These are phyloP conservation scores for Coccyzus lansbergi DNA, from an alignment of 2,797 vertebrate genomes.

Conservation along the genomic window DNA sequence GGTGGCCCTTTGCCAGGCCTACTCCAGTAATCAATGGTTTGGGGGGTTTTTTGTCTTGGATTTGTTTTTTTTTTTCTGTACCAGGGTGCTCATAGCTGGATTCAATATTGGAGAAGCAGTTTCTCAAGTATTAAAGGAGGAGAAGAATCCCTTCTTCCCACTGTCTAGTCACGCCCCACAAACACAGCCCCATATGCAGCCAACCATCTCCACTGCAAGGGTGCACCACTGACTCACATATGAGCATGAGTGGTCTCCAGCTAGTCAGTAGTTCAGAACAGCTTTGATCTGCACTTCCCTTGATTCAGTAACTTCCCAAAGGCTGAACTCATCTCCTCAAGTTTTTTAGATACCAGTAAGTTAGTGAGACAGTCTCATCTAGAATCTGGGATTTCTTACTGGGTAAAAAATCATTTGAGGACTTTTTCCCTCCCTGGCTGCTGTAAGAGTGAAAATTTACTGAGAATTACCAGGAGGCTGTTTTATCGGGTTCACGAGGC, in stretches of 20 bases:
- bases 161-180: not conserved
- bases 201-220: not conserved
- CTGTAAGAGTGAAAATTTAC: constrained; percentile 2
- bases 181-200: not conserved
- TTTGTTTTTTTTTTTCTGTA: not conserved
- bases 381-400: not conserved
- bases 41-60: not conserved
- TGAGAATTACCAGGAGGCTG: not conserved
- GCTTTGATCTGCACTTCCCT: too few species aligned
- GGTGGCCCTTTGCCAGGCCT: not conserved
- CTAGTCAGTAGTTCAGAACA: too few species aligned
- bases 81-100: not conserved
- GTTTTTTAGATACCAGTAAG: too few species aligned
- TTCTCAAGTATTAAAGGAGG: not conserved
- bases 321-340: too few species aligned
- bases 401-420: not conserved
- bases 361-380: constrained; percentile 26
- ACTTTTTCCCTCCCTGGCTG: not conserved
- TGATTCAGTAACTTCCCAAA: too few species aligned
- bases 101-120: not conserved
- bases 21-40: not conserved
- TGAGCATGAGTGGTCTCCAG: too few species aligned
- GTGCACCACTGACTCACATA: not conserved
- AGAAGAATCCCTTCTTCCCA: not conserved
- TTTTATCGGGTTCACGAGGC: not conserved